Evolutionary conservation across 2,797 vertebrate species (phyloP).

Genomic region (Tenualosa ilisha): DNA sequence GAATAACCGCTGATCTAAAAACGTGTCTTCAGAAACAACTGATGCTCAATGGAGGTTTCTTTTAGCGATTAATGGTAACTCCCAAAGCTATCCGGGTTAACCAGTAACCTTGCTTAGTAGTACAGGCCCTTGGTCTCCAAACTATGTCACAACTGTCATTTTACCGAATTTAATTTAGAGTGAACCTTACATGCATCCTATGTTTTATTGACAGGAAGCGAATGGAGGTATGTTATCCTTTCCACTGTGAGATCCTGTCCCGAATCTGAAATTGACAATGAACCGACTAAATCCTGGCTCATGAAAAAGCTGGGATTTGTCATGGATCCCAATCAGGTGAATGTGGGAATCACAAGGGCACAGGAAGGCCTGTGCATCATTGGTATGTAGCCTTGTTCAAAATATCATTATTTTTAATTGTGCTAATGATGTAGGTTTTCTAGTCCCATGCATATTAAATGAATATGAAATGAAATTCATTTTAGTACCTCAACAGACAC

Average conservation of each 20-base stretch:
- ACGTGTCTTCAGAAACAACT: too few relatives aligned
- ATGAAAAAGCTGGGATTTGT: conserved; percentile 75
- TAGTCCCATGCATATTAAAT: not conserved
- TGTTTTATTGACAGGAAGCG: conserved; percentile 69
- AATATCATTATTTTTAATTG: not conserved
- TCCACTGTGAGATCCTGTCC: conserved; percentile 76
- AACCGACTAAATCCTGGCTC: conserved; percentile 77
- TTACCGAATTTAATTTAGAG: not conserved
- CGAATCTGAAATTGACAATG: conserved; percentile 60
- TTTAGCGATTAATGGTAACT: too few relatives aligned
- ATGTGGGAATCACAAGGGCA: conserved; percentile 80
- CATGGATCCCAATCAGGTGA: conserved; percentile 76
- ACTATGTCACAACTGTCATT: too few relatives aligned
- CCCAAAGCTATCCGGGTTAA: too few relatives aligned
- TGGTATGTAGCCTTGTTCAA: conserved; percentile 60
- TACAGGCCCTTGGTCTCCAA: too few relatives aligned
- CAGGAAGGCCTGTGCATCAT: conserved; percentile 81
- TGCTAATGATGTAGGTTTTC: not conserved
- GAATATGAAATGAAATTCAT: too few relatives aligned
- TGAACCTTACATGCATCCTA: not conserved
- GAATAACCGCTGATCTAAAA: too few relatives aligned
- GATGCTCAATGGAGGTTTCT: too few relatives aligned
- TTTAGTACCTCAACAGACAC: not conserved
- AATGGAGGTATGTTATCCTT: conserved; percentile 81
- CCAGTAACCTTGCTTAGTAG: too few relatives aligned